Conservation (phyloP, 1,140 invertebrate genomes). For the Arctopsyche grandis region DNA sequence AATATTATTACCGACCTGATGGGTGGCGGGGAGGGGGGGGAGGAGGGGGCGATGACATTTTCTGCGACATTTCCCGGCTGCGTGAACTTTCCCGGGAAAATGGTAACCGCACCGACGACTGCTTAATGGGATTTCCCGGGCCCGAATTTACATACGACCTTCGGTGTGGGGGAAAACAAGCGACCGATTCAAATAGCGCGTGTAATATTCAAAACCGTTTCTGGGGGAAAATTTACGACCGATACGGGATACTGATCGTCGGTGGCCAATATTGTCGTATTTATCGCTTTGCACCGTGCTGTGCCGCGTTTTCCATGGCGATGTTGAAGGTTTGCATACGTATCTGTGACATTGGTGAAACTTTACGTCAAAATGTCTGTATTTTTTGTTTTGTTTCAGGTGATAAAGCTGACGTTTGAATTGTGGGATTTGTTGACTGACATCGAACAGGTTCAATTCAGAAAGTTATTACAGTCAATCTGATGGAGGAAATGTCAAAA, state of each 20-base stretch:
- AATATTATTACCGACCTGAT: too few relatives aligned
- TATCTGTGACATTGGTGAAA: too few relatives aligned
- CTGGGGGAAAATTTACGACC: conserved; percentile 46
- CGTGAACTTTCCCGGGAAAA: conserved; percentile 42
- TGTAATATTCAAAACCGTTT: conserved; percentile 34
- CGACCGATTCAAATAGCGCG: not conserved
- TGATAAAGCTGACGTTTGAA: too few relatives aligned
- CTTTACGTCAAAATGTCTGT: too few relatives aligned
- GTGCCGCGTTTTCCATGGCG: not conserved
- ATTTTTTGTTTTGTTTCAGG: too few relatives aligned
- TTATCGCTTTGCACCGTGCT: conserved; percentile 3
- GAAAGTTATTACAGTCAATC: too few relatives aligned
- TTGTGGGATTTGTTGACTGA: too few relatives aligned
- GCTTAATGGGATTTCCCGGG: not conserved
- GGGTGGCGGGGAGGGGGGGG: not conserved
- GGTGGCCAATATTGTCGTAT: too few relatives aligned
- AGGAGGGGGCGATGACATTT: not conserved
- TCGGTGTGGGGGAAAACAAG: not conserved
- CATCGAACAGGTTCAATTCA: too few relatives aligned
- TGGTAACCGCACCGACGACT: not conserved
- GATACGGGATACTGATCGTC: not conserved
- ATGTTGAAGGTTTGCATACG: not conserved
- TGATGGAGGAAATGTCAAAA: too few relatives aligned
- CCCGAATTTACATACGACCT: not conserved
- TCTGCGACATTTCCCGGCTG: not conserved